Conservation (phyloP, 2,888 invertebrate species). For the Cantharis rufa region DNA sequence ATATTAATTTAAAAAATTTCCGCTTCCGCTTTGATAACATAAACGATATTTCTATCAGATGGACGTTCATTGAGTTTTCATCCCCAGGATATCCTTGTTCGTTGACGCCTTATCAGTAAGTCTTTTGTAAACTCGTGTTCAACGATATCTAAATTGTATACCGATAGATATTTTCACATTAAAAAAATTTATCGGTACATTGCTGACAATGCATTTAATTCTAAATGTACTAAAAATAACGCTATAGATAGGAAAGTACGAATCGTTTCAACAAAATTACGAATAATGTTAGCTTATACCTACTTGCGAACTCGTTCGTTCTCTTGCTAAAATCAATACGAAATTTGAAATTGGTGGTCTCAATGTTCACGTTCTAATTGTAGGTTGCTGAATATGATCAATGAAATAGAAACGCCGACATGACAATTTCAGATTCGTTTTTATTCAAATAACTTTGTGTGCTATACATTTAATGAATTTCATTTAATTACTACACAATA, state of each 20-base stretch:
- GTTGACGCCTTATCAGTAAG: conserved; percentile 13
- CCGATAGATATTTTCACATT: conserved; percentile 14
- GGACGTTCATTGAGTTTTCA: conserved; percentile 12
- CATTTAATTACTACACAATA: not conserved
- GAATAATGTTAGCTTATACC: not conserved
- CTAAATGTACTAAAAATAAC: conserved; percentile 18
- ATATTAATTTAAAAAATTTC: conserved; percentile 25
- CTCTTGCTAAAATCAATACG: conserved; percentile 24
- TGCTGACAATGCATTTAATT: conserved; percentile 19
- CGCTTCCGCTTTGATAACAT: conserved; percentile 18
- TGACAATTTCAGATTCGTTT: not conserved
- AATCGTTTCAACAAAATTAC: conserved; percentile 14
- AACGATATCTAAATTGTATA: conserved; percentile 10
- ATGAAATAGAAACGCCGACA: not conserved
- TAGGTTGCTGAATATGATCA: conserved; percentile 2
- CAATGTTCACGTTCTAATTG: conserved; percentile 7
- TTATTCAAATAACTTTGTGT: not conserved
- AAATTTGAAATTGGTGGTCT: conserved; percentile 12
- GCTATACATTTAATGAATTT: not conserved
- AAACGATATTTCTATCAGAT: conserved; percentile 20
- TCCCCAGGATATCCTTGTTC: conserved; percentile 15
- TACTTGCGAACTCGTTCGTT: conserved; percentile 1
- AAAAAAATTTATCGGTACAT: conserved; percentile 20
- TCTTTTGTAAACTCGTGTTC: conserved; percentile 16
- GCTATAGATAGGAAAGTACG: conserved; percentile 18